Percentiles rank a stretch among this genome's conserved stretches.
Evolutionary conservation across 2,797 vertebrate genomes (phyloP).

Genomic region (Lagodon rhomboides): DNA sequence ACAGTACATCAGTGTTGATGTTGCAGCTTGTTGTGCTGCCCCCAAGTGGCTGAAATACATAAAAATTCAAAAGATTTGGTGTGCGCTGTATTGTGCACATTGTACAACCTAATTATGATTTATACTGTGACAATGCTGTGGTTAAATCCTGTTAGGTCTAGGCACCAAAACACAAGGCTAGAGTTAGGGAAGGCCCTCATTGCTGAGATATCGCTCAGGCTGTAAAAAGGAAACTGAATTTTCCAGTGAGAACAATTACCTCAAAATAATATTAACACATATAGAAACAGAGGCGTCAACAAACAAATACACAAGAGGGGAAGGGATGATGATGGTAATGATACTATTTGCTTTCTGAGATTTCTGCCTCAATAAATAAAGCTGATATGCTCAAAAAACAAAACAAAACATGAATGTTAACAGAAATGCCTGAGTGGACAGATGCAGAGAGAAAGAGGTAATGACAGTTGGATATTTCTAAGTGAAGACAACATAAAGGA

Average conservation of each 20-base stretch:
- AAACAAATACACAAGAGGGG: neutral
- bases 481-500: neutral
- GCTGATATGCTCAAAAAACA: neutral
- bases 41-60: neutral
- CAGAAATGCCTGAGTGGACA: neutral
- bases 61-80: neutral
- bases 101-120: no score
- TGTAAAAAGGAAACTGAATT: neutral
- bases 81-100: no score
- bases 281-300: neutral
- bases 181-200: no score
- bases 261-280: neutral
- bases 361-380: neutral
- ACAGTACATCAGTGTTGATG: neutral
- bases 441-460: neutral
- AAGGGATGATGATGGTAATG: neutral
- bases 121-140: no score
- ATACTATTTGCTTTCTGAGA: neutral
- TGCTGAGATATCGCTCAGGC: neutral
- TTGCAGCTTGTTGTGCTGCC: neutral
- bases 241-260: neutral
- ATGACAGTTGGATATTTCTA: neutral
- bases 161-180: no score
- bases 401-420: neutral
- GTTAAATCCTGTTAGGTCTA: no score